These are phyloP conservation scores for Barypeithes pellucidus DNA, from an alignment of 2,888 invertebrate genomes.

Conservation along the genomic window DNA sequence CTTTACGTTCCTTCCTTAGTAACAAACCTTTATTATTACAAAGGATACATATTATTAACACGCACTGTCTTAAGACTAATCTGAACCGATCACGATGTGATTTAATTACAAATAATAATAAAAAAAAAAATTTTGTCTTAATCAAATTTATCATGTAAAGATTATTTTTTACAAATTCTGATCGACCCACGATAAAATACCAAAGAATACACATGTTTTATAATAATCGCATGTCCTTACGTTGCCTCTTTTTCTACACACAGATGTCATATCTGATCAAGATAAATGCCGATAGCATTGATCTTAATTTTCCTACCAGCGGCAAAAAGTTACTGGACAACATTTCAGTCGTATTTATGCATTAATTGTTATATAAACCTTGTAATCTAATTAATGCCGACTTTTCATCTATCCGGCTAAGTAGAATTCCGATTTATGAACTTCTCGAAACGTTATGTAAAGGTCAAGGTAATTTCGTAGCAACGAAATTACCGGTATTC, in stretches of 20 bases:
- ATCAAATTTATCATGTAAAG: slow-evolving; percentile 31
- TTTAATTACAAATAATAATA: slow-evolving; percentile 1
- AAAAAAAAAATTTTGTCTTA: slow-evolving; percentile 11
- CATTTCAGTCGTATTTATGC: slow-evolving; percentile 50
- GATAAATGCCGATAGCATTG: slow-evolving; percentile 50
- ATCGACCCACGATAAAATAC: slow-evolving; percentile 46
- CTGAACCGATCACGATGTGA: neutral
- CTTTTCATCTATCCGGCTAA: slow-evolving; percentile 45
- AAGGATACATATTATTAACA: too few relatives aligned
- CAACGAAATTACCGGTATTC: slow-evolving; percentile 32
- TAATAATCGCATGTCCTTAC: slow-evolving; percentile 48
- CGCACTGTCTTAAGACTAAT: neutral
- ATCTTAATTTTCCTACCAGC: slow-evolving; percentile 50
- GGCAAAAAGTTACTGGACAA: slow-evolving; percentile 45
- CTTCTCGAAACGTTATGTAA: slow-evolving; percentile 26
- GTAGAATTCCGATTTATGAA: slow-evolving; percentile 42
- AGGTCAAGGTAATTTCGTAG: slow-evolving; percentile 43
- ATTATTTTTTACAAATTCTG: slow-evolving; percentile 40
- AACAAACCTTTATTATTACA: too few relatives aligned
- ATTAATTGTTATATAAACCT: slow-evolving; percentile 52
- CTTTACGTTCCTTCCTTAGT: too few relatives aligned
- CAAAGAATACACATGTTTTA: slow-evolving; percentile 51
- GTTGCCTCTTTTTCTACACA: slow-evolving; percentile 45
- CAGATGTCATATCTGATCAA: slow-evolving; percentile 51
- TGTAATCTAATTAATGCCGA: slow-evolving; percentile 50